Evolutionary conservation across 2,797 vertebrate genomes (phyloP), one percentile per base, ranked within the genome.

Genomic region (Petrocephalus schoutedeni): DNA sequence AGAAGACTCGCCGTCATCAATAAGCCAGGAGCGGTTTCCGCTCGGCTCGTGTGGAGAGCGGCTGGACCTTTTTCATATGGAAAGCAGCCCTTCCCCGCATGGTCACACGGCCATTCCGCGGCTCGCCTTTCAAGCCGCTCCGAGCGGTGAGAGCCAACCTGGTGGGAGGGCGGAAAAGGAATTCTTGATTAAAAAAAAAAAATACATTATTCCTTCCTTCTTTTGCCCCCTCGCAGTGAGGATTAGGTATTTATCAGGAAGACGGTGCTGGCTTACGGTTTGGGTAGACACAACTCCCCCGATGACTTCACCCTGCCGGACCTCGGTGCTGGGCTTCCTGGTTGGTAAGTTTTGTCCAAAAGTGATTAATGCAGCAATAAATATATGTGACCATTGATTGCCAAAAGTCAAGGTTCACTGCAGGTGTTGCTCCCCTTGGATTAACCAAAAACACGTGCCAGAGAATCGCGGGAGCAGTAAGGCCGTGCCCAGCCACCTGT

Each of bases 51-150:
- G 92, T 93, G 92, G 94, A 93, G 94, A 93, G 93, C 90, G 92
- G 91, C 77, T 87, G 93, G 93, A 92, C 80, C 49, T 94, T 95
- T 96, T 96, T 96, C 95, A 96, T 96, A 96, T 96, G 96, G 94
- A 95, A 96, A 96, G 94, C 93, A 96, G 95, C 93, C 94, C 94
- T 96, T 96, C 94, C 93, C 94, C 94, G 94, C 95, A 95, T 95
- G 95, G 94, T 94, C 95, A 93, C 93, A 94, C 93, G 94, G 93
- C 95, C 96, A 94, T 93, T 95, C 94, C 95, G 94, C 95, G 94
- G 94, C 93, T 94, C 92, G 93, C 91, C 95, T 95, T 96, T 96
- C 95, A 96, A 95, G 94, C 94, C 90, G 92, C 94, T 95, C 94
- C 92, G 93, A 94, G 94, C 94, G 94, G 36, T 77, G 94, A 94